Evolutionary conservation across 2,797 vertebrate species (phyloP).

Genomic region (Karalla daura): DNA sequence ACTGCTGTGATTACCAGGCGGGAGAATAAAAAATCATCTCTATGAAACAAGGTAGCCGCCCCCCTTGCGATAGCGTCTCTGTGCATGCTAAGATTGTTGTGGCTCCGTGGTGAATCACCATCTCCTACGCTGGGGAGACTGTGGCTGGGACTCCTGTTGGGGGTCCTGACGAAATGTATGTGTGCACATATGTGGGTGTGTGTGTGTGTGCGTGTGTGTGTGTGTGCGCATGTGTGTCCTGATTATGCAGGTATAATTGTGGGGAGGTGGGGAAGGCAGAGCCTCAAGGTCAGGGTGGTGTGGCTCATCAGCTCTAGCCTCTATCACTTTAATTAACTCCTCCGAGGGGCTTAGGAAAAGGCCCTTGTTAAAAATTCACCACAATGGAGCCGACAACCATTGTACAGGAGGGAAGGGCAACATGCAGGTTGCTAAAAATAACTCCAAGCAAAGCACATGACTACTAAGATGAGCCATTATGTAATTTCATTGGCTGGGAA

Average conservation of each 20-base stretch:
- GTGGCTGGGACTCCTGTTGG: conserved; percentile 38
- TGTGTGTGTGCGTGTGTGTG: conserved; percentile 21
- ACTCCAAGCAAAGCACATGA: conserved; percentile 68
- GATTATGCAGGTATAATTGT: conserved; percentile 88
- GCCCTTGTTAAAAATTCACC: conserved; percentile 85
- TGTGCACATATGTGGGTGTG: conserved; percentile 21
- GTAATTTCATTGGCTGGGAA: conserved; percentile 69
- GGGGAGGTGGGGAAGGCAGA: conserved; percentile 76
- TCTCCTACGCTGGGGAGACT: conserved; percentile 44
- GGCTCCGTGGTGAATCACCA: conserved; percentile 54
- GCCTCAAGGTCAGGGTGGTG: conserved; percentile 85
- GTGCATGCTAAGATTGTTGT: conserved; percentile 35
- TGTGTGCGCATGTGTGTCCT: conserved; percentile 66
- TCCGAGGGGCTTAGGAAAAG: conserved; percentile 85
- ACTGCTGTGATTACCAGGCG: conserved; percentile 64
- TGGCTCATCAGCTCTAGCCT: conserved; percentile 86
- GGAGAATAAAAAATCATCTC: conserved; percentile 61
- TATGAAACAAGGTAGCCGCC: conserved; percentile 53
- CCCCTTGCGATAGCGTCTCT: conserved; percentile 38
- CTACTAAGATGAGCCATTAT: conserved; percentile 74
- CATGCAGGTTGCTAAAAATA: conserved; percentile 80
- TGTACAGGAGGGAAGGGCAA: conserved; percentile 76
- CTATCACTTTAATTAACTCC: conserved; percentile 91
- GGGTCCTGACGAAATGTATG: conserved; percentile 46
- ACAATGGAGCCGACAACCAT: conserved; percentile 79